A percentile compares a stretch with the other conserved stretches of the same genome.
Conservation (phyloP, 53 echinoderm and acorn worm species). For the Paelopatides confundens region DNA sequence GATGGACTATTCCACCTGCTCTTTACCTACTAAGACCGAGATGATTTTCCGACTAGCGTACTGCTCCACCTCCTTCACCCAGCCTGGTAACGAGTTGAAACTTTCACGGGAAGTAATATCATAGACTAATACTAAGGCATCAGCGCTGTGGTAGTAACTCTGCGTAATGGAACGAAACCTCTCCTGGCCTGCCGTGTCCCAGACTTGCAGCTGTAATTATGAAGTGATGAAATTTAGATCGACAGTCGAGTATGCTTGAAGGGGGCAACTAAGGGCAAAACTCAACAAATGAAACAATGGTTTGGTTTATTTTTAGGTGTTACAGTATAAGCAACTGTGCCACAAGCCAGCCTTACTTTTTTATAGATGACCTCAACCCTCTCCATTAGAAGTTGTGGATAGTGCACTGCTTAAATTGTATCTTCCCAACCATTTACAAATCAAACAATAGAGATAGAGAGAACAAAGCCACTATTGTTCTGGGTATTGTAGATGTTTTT, state of each 20-base stretch:
- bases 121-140: slow-evolving; percentile 94
- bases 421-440: no score
- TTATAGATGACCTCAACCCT: no score
- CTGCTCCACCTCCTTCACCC: slow-evolving; percentile 96
- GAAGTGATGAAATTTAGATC: not conserved
- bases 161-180: slow-evolving; percentile 98
- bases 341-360: no score
- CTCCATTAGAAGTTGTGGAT: no score
- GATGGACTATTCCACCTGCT: not conserved
- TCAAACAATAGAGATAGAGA: no score
- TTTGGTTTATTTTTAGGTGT: not conserved
- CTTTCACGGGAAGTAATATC: slow-evolving; percentile 96
- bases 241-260: not conserved
- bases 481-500: no score
- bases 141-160: slow-evolving; percentile 99
- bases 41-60: slow-evolving; percentile 95
- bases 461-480: no score
- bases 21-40: slow-evolving; percentile 95
- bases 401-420: no score
- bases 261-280: not conserved
- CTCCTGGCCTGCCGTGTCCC: slow-evolving; percentile 99
- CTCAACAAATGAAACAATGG: not conserved
- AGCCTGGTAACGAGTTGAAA: slow-evolving; percentile 92
- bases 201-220: slow-evolving; percentile 89
- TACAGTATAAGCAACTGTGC: not conserved